phyloP scores from a whole-genome alignment of 2,888 invertebrate species.

The Pristionchus japonicus region DNA sequence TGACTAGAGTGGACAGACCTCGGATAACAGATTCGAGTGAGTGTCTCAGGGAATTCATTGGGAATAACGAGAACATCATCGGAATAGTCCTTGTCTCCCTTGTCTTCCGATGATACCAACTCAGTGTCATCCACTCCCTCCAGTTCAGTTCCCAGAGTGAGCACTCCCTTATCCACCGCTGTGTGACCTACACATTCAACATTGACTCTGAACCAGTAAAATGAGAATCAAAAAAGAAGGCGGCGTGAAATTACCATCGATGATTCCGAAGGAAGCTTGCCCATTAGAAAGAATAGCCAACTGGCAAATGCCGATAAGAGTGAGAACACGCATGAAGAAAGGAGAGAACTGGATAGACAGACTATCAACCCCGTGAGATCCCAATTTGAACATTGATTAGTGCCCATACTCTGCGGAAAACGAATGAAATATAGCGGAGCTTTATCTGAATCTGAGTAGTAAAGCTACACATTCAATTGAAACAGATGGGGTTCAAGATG shows the following conservation, averaged over 20 bases:
- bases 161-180: conserved; percentile 29
- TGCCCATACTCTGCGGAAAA: not conserved
- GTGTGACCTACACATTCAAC: not conserved
- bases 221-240: not conserved
- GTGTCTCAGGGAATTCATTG: conserved; percentile 40
- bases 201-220: not conserved
- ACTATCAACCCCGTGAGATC: not conserved
- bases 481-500: conserved; percentile 11
- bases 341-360: conserved; percentile 28
- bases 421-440: not conserved
- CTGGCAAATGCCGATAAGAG: not conserved
- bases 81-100: conserved; percentile 37
- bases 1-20: not conserved
- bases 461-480: conserved; percentile 34
- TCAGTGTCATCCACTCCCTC: conserved; percentile 41
- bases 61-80: conserved; percentile 41
- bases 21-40: conserved; percentile 44
- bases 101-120: not conserved
- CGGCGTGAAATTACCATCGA: not conserved
- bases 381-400: not conserved
- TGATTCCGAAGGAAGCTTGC: conserved; percentile 45
- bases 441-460: conserved; percentile 38
- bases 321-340: conserved; percentile 19
- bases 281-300: not conserved
- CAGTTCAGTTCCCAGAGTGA: conserved; percentile 35